A percentile compares a stretch with the other conserved stretches of the same genome.
phyloP scores from a whole-genome alignment of 2,113 vertebrate genomes.

The Craseonycteris thonglongyai region DNA sequence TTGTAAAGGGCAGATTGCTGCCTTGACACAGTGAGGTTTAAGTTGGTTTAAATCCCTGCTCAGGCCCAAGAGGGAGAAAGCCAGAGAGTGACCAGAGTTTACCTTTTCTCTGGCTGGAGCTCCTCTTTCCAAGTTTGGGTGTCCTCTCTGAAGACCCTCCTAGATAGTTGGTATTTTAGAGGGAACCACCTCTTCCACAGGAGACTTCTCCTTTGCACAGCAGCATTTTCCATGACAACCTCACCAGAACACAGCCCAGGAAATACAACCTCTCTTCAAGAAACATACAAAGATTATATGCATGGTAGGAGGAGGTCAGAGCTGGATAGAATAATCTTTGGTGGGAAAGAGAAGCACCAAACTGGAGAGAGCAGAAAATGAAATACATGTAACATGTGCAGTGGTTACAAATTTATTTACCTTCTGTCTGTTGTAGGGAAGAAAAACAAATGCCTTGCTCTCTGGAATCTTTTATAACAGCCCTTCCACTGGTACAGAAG shows the following conservation, averaged over 20 bases:
- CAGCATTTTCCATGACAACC: neutral
- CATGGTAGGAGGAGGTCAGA: neutral
- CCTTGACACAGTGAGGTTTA: neutral
- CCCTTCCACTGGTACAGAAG: neutral
- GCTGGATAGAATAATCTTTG: neutral
- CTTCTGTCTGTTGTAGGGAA: neutral
- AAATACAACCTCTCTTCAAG: neutral
- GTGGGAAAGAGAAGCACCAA: too few species aligned
- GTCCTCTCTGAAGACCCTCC: neutral
- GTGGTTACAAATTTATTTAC: neutral
- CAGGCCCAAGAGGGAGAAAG: neutral
- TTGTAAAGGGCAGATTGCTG: neutral
- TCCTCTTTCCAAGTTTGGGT: neutral
- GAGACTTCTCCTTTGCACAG: neutral
- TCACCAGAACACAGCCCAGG: neutral
- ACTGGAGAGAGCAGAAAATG: neutral
- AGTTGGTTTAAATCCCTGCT: neutral
- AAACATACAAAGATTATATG: neutral
- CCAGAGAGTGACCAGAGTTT: neutral
- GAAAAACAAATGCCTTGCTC: neutral
- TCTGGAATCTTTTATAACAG: neutral
- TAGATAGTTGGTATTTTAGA: neutral
- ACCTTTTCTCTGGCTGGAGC: neutral
- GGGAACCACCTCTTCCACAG: neutral
- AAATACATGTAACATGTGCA: neutral